Percentiles rank a stretch among this genome's conserved stretches.
phyloP scores from a whole-genome alignment of 2,113 vertebrate species.

The Leiothrix lutea region DNA sequence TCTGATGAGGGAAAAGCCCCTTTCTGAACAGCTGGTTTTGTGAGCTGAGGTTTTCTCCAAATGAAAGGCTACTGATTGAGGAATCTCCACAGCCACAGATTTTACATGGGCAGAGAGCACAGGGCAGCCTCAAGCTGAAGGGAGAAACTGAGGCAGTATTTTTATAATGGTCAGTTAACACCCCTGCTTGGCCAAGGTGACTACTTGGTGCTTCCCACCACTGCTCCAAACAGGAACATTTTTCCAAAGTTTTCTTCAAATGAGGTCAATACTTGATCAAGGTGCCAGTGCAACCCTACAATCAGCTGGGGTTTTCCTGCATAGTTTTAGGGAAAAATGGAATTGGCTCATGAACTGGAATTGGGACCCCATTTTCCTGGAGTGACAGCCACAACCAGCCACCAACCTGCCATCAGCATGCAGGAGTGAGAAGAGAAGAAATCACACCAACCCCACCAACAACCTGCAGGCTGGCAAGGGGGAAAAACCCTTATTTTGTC shows the following conservation, averaged over 20 bases:
- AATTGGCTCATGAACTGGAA: background rate
- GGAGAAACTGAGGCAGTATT: background rate
- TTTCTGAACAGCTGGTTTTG: background rate
- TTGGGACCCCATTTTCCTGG: background rate
- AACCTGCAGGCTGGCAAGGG: background rate
- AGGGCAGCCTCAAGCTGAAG: background rate
- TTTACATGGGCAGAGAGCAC: background rate
- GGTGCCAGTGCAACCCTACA: background rate
- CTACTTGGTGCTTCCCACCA: background rate
- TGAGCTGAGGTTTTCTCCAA: background rate
- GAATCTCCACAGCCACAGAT: background rate
- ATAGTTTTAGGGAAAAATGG: accelerated
- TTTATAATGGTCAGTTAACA: background rate
- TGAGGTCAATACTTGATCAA: background rate
- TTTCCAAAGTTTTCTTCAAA: background rate
- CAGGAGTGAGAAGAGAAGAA: background rate
- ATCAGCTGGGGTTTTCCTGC: background rate
- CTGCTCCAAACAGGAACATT: background rate
- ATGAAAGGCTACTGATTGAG: background rate
- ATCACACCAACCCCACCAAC: background rate
- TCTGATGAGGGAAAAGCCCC: background rate
- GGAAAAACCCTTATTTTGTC: background rate
- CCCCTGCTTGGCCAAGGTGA: background rate
- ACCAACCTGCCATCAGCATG: accelerated
- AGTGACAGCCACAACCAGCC: background rate